Conservation (phyloP, 2,113 vertebrate genomes). For the Ammodytes marinus region DNA sequence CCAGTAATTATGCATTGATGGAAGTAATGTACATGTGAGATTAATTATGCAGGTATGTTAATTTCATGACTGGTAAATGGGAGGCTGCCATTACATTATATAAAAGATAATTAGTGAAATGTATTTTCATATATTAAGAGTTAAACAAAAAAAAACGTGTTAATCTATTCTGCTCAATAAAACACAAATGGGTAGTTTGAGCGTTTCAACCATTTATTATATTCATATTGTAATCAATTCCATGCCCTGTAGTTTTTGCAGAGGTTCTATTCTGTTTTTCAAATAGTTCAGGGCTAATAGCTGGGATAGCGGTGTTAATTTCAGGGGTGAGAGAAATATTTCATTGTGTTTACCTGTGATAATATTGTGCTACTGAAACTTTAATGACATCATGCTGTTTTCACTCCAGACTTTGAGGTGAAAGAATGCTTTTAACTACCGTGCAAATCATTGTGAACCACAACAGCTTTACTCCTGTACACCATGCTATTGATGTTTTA, state of each 20-base stretch:
- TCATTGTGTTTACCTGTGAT: not conserved
- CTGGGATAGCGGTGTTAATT: not conserved
- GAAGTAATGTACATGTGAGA: conserved; percentile 39
- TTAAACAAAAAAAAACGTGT: not conserved
- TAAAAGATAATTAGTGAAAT: conserved; percentile 1
- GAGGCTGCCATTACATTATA: conserved; percentile 6
- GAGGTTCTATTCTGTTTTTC: not conserved
- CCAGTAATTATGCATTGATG: conserved; percentile 39
- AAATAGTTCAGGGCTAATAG: not conserved
- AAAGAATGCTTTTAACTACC: conserved; percentile 6
- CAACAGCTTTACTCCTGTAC: not conserved
- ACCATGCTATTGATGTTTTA: not conserved
- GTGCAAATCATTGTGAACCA: conserved; percentile 22
- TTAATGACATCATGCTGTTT: conserved; percentile 4
- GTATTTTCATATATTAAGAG: not conserved
- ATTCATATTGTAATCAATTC: not conserved
- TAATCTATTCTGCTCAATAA: not conserved
- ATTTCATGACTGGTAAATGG: conserved; percentile 13
- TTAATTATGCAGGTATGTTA: conserved; percentile 27
- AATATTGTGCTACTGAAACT: conserved; percentile 3
- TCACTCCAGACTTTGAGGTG: conserved; percentile 1
- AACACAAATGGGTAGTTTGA: not conserved
- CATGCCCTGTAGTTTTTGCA: not conserved
- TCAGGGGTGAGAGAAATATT: conserved; percentile 1
- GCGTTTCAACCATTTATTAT: not conserved